Conservation (phyloP, 1,140 invertebrate genomes). For the Rhagoletis zephyria region DNA sequence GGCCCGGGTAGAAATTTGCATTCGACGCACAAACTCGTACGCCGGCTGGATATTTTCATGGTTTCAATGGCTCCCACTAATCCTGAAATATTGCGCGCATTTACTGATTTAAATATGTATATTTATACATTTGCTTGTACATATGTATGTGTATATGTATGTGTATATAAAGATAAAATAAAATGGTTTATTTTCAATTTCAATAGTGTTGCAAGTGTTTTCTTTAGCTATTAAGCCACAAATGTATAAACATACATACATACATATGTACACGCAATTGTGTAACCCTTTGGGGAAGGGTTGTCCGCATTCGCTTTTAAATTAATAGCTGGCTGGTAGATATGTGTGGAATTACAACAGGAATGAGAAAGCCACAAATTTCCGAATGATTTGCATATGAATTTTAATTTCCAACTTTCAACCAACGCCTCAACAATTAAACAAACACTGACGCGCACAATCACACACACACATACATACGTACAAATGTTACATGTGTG, state of each 20-base stretch:
- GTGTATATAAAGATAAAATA: constrained; percentile 59
- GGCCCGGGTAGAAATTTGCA: background rate
- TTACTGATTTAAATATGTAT: background rate
- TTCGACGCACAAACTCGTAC: background rate
- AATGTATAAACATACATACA: background rate
- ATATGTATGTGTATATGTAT: constrained; percentile 55
- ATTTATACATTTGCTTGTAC: background rate
- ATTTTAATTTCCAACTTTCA: constrained; percentile 61
- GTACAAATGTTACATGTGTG: background rate
- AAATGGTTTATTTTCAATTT: constrained; percentile 70
- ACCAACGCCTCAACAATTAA: constrained; percentile 48
- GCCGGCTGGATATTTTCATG: background rate
- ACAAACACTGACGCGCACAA: constrained; percentile 32
- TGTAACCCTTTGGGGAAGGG: background rate
- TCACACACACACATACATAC: background rate
- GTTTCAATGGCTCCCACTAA: constrained; percentile 9
- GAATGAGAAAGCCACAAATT: constrained; percentile 57
- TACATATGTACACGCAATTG: background rate
- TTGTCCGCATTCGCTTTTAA: background rate
- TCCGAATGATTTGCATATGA: constrained; percentile 71
- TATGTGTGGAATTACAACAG: background rate
- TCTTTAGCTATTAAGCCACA: background rate
- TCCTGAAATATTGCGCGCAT: constrained; percentile 44
- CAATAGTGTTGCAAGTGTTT: constrained; percentile 54
- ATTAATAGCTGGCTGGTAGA: background rate